Base-by-base conservation (phyloP, 2,888 invertebrate species). In the Cheilosia vernalis region DNA sequence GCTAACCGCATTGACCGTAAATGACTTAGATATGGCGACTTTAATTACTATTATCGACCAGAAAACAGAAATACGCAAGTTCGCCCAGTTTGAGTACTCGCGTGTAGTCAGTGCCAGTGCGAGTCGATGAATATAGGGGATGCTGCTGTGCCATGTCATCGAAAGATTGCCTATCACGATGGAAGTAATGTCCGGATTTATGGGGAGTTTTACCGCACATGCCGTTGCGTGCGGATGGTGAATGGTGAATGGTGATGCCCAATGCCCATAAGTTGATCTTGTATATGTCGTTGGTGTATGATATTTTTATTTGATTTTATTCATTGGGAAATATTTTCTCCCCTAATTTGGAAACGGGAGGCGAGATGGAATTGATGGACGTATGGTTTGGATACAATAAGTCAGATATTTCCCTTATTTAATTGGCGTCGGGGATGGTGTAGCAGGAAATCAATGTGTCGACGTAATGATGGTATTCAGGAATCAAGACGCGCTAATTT, bases 121-220 rank as follows among this genome's bases (percentile, higher is more conserved):
- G 21, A 51, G 15, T 17, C 21, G 10, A 55, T 40, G 60, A 17
- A 76, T 44, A 76, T 44, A 53, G 64, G 51, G 60, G 55, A 64
- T 49, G 78, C 7, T 58, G 78, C 2, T n/a, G 21, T 19, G 66
- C 27, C 5, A 37, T 73, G 33, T 47, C 58, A 63, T 70, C 58
- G 63, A 51, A 70, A 76, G 66, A 85, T 80, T 80, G 60, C 66
- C 74, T 66, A 80, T 80, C 76, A 72, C 70, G 70, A 67, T 44
- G 76, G 61, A 80, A 81, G 80, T 85, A 80, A 85, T 80, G 70
- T 61, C 49, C 66, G 30, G 17, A 85, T 85, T 77, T 85, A 80
- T 76, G 56, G 63, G 72, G 3, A n/a, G 51, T 61, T 63, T 67
- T 63, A 33, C 19, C 53, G 53, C 21, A 64, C 44, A 63, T 40